Percentiles rank a stretch among this genome's conserved stretches.
Conservation (phyloP, 1,140 invertebrate species). For the Macrobrachium nipponense region DNA sequence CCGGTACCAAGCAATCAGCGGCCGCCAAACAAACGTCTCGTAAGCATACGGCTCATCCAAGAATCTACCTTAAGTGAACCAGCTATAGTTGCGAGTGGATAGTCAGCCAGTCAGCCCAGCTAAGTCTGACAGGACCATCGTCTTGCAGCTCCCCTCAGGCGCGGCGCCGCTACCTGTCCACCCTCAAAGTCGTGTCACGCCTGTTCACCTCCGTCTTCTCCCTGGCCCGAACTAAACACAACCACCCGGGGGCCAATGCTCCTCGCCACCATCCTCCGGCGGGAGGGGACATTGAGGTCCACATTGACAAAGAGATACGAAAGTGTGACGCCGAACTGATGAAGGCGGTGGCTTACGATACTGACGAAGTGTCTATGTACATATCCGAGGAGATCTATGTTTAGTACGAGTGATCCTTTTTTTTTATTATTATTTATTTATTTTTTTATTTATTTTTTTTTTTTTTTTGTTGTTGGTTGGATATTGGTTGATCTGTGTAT, state of each 20-base stretch:
- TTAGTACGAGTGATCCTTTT: conserved; percentile 12
- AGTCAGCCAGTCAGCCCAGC: too few species aligned
- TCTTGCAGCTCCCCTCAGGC: conserved; percentile 57
- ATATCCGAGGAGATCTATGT: conserved; percentile 61
- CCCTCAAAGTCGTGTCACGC: conserved; percentile 64
- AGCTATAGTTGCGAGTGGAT: neutral
- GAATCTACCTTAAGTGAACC: too few species aligned
- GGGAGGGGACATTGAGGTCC: conserved; percentile 42
- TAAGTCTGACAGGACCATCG: conserved; percentile 1
- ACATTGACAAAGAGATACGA: conserved; percentile 61
- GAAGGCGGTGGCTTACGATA: conserved; percentile 21
- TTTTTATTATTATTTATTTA: neutral
- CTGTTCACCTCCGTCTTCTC: conserved; percentile 64
- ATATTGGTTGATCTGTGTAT: too few species aligned
- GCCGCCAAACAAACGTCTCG: too few species aligned
- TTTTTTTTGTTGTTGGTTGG: neutral
- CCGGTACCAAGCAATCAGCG: too few species aligned
- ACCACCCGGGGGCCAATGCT: conserved; percentile 1
- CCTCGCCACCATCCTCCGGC: neutral
- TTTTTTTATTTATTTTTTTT: neutral
- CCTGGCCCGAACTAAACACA: conserved; percentile 47
- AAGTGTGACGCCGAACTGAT: conserved; percentile 50
- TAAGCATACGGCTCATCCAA: too few species aligned
- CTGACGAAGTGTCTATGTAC: conserved; percentile 43
- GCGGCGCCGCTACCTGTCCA: conserved; percentile 62